phyloP scores from a whole-genome alignment of 2,888 invertebrate genomes.

The Drosophila neonasuta region DNA sequence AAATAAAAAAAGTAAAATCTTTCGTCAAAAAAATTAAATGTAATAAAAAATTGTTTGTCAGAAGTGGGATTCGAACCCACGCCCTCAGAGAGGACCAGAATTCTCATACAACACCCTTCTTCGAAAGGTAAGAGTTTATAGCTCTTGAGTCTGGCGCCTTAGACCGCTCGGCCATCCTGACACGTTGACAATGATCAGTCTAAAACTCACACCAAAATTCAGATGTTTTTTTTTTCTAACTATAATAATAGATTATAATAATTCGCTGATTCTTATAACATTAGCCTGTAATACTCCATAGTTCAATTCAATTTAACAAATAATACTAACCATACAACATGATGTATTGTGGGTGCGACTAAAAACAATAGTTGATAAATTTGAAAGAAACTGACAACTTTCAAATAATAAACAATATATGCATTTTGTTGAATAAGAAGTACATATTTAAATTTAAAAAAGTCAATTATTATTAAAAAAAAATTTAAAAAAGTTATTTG shows the following conservation, averaged over 20 bases:
- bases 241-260: too few relatives aligned
- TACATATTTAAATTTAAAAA: neutral
- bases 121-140: conserved; percentile 55
- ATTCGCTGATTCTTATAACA: too few relatives aligned
- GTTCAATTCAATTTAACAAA: too few relatives aligned
- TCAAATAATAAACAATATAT: too few relatives aligned
- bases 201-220: neutral
- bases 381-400: too few relatives aligned
- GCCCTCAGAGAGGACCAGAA: conserved; percentile 73
- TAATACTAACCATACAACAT: too few relatives aligned
- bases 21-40: neutral
- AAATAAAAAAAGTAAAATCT: too few relatives aligned
- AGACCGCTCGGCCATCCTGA: conserved; percentile 81
- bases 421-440: neutral
- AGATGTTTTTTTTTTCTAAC: neutral
- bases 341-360: too few relatives aligned
- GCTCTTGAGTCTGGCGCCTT: conserved; percentile 80
- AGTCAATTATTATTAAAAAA: neutral
- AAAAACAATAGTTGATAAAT: too few relatives aligned
- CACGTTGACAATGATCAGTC: conserved; percentile 14
- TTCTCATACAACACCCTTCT: conserved; percentile 45
- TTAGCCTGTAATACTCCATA: too few relatives aligned
- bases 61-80: conserved; percentile 73
- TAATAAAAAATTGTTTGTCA: conserved; percentile 48
- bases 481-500: neutral